phyloP scores from a whole-genome alignment of 2,888 invertebrate genomes.

The Phengaris arion region DNA sequence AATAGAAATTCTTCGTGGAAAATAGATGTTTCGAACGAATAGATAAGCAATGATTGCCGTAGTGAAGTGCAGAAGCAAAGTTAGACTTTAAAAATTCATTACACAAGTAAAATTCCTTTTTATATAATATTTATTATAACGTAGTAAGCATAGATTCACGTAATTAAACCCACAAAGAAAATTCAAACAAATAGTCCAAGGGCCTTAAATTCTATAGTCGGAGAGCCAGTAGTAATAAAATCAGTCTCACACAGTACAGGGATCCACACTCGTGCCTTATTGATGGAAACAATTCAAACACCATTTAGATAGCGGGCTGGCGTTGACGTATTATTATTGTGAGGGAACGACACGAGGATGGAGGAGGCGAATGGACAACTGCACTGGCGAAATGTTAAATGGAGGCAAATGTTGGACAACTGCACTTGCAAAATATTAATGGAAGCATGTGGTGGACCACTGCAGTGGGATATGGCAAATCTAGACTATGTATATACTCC shows the following conservation, averaged over 20 bases:
- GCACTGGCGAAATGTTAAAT: constrained; percentile 31
- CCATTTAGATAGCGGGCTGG: constrained; percentile 74
- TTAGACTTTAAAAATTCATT: too few relatives aligned
- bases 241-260: constrained; percentile 55
- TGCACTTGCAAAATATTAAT: too few relatives aligned
- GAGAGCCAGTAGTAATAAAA: constrained; percentile 42
- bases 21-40: not conserved
- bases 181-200: constrained; percentile 7
- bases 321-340: constrained; percentile 75
- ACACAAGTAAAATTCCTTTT: not conserved
- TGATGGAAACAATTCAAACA: constrained; percentile 78
- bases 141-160: not conserved
- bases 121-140: too few relatives aligned
- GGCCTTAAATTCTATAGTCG: constrained; percentile 1
- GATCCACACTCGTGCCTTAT: constrained; percentile 70
- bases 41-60: too few relatives aligned
- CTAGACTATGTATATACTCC: too few relatives aligned
- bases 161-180: not conserved
- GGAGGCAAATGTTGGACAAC: constrained; percentile 30
- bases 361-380: constrained; percentile 33
- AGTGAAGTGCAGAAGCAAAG: too few relatives aligned
- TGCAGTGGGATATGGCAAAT: too few relatives aligned
- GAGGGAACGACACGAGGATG: constrained; percentile 38
- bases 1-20: not conserved
- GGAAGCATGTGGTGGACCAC: too few relatives aligned